Percentiles rank a stretch among this genome's conserved stretches.
Conservation (phyloP, 2,888 invertebrate species). For the Cybosia mesomella region DNA sequence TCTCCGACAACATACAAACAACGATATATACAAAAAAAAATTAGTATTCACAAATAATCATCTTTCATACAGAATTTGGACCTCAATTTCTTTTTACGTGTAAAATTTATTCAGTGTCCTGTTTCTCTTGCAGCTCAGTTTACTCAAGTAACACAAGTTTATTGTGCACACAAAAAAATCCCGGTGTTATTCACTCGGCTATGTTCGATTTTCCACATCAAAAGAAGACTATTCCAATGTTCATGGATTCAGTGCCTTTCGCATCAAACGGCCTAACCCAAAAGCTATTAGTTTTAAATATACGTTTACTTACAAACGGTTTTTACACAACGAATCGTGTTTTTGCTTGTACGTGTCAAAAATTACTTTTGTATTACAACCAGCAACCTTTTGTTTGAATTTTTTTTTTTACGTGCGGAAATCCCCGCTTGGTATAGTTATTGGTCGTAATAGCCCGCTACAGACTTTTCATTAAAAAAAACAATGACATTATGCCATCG, state of each 20-base stretch:
- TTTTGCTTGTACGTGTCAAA: conserved; percentile 16
- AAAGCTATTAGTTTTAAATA: conserved; percentile 53
- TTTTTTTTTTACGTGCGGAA: no score
- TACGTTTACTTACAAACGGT: conserved; percentile 40
- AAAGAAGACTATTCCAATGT: conserved; percentile 37
- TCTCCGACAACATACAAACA: no score
- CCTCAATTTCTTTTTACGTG: conserved; percentile 3
- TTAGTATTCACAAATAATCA: neutral
- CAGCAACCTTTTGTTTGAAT: conserved; percentile 7
- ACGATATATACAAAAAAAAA: neutral
- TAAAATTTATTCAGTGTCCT: conserved; percentile 17
- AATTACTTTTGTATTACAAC: conserved; percentile 15
- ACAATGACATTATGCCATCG: no score
- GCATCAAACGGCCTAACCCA: conserved; percentile 36
- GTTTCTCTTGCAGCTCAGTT: conserved; percentile 7
- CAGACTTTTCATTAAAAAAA: no score
- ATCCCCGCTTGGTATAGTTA: no score
- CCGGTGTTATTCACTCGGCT: conserved; percentile 22
- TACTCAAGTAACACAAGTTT: conserved; percentile 17
- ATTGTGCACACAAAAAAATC: conserved; percentile 24
- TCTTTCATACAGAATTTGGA: neutral
- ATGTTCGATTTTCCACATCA: conserved; percentile 41
- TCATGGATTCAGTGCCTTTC: conserved; percentile 33
- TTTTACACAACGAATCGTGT: conserved; percentile 34
- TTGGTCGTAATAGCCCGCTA: no score